Evolutionary conservation across 2,113 vertebrate species (phyloP), one percentile per base, ranked within the genome.

Genomic region (Tylochromis polylepis): DNA sequence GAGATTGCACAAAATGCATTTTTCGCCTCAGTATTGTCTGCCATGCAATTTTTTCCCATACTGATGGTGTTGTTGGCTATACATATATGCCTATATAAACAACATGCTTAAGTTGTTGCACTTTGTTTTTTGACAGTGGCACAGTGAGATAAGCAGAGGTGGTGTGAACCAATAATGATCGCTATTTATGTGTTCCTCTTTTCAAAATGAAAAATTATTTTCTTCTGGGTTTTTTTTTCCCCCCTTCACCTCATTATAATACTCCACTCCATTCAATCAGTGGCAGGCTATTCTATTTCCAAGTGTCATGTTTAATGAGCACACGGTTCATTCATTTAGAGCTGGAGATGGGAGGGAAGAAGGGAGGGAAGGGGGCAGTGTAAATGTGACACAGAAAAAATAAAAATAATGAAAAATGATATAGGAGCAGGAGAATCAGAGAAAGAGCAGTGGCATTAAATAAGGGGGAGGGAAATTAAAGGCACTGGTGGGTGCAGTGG

Each of bases 281-380:
- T 18, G 24, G 83, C 41, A 41, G 75, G 67, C 90, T 84, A 59
- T 82, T 93, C 89, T 87, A 88, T 94, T 94, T 94, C 87, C 88
- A 86, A 88, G 89, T 90, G 90, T 88, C 91, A 84, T 87, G 72
- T 94, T 91, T 94, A 93, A 94, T 95, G 88, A 93, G 89, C 67
- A 79, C 86, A 82, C 65, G 58, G 83, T 85, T 95, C 85, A 90
- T 79, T 93, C 88, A 92, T 92, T 93, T 87, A 83, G 84, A 87
- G 67, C n/a, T 41, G 16, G 77, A 81, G 72, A 86, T 65, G 31
- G 81, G 67, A 57, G 41, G 59, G 22, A 24, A 59, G 59, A 15
- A 12, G 41, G 31, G 22, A 77, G 34, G 56, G 34, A 57, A 72
- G 6, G 11, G 79, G 57, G 59, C 62, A 70, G 79, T 34, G 5